Conservation (phyloP, 2,888 invertebrate genomes). For the Tenthredo mesomela region DNA sequence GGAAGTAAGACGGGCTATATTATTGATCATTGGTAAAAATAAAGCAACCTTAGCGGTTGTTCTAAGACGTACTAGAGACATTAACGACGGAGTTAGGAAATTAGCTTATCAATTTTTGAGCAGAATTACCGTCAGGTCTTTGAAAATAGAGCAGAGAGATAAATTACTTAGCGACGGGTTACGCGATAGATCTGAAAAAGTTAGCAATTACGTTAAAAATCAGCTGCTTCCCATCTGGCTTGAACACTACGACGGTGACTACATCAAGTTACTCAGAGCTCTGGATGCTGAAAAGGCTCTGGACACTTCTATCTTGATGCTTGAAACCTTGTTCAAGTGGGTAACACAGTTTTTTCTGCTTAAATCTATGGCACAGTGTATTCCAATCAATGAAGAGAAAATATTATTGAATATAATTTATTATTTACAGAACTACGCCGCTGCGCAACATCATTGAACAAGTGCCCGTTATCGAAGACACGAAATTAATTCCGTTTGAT, state of each 20-base stretch:
- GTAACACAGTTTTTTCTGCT: slow-evolving; percentile 59
- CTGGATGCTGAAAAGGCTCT: slow-evolving; percentile 86
- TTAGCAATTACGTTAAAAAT: slow-evolving; percentile 78
- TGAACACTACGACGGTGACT: slow-evolving; percentile 85
- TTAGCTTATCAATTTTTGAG: slow-evolving; percentile 80
- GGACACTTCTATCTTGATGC: slow-evolving; percentile 79
- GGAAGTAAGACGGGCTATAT: slow-evolving; percentile 87
- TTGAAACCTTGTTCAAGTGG: slow-evolving; percentile 81
- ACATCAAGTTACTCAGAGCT: slow-evolving; percentile 86
- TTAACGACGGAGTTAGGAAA: slow-evolving; percentile 87
- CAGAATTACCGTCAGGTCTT: slow-evolving; percentile 80
- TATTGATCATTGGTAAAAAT: slow-evolving; percentile 87
- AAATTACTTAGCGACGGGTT: slow-evolving; percentile 83
- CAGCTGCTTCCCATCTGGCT: slow-evolving; percentile 88
- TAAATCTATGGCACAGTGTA: slow-evolving; percentile 52
- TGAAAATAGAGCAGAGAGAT: slow-evolving; percentile 84
- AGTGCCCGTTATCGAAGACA: slow-evolving; percentile 76
- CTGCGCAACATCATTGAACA: slow-evolving; percentile 76
- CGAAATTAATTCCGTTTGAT: slow-evolving; percentile 79
- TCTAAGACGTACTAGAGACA: slow-evolving; percentile 87
- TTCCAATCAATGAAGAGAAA: slow-evolving; percentile 22
- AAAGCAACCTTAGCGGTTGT: slow-evolving; percentile 86
- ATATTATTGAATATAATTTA: slow-evolving; percentile 45
- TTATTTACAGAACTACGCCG: slow-evolving; percentile 72
- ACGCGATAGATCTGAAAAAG: slow-evolving; percentile 81